phyloP scores from a whole-genome alignment of 2,113 vertebrate species.

The Lepus europaeus region DNA sequence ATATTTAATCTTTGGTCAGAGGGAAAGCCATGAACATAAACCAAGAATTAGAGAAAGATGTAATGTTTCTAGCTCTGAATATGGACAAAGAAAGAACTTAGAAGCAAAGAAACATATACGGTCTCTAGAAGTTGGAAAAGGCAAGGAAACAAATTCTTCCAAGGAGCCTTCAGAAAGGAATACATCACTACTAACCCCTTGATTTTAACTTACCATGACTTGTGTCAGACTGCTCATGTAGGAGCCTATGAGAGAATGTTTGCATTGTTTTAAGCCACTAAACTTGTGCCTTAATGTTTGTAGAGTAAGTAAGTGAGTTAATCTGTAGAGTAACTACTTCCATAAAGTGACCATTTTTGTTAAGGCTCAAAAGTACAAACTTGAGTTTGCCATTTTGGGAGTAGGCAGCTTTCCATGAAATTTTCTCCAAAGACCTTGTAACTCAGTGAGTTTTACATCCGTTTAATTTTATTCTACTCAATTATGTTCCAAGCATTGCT shows the following conservation, averaged over 20 bases:
- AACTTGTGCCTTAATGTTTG: neutral
- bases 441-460: neutral
- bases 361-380: neutral
- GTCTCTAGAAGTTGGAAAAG: neutral
- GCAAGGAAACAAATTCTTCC: neutral
- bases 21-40: neutral
- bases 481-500: neutral
- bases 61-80: neutral
- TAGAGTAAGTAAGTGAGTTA: neutral
- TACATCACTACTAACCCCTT: neutral
- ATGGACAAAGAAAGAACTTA: neutral
- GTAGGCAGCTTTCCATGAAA: neutral
- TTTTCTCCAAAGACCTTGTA: conserved; percentile 12
- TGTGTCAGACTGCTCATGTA: neutral
- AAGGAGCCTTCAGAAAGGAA: neutral
- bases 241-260: neutral
- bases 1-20: neutral
- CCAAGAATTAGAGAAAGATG: neutral
- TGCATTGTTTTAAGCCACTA: neutral
- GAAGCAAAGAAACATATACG: neutral
- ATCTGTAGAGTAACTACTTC: neutral
- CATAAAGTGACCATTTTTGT: neutral
- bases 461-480: conserved; percentile 32
- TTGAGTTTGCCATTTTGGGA: neutral
- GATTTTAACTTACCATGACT: neutral